Evolutionary conservation across 1,140 invertebrate species (phyloP).

Genomic region (Apis florea): DNA sequence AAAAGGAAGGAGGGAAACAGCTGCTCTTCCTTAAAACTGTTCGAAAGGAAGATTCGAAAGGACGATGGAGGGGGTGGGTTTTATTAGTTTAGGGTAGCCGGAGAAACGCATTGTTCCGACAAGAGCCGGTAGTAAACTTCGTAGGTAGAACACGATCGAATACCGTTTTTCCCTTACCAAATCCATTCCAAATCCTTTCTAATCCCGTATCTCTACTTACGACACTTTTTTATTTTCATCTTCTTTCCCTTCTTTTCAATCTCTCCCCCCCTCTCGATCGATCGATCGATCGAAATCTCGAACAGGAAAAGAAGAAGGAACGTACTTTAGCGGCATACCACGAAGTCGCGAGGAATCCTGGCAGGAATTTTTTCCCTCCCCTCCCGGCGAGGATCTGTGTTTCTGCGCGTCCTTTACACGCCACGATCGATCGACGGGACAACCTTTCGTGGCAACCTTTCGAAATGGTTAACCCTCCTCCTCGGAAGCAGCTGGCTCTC

Average conservation of each 20-base stretch:
- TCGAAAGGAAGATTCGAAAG: conserved; percentile 37
- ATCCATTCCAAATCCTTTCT: not conserved
- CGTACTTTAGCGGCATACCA: conserved; percentile 54
- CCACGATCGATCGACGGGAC: conserved; percentile 57
- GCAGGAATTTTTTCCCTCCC: not conserved
- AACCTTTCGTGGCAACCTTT: conserved; percentile 60
- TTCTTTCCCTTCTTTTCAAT: too few relatives aligned
- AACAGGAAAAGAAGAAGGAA: not conserved
- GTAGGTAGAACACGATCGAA: conserved; percentile 37
- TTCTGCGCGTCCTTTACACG: conserved; percentile 43
- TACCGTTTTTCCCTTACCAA: too few relatives aligned
- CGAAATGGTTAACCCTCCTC: conserved; percentile 59
- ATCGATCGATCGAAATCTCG: too few relatives aligned
- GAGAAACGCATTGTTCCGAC: conserved; percentile 42
- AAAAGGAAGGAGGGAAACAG: conserved; percentile 46
- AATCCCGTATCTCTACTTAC: not conserved
- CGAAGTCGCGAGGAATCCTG: not conserved
- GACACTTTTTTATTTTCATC: too few relatives aligned
- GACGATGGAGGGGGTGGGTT: conserved; percentile 44
- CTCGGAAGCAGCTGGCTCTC: conserved; percentile 63
- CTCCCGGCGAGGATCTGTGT: not conserved
- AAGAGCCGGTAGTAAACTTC: not conserved
- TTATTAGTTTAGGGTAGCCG: conserved; percentile 63
- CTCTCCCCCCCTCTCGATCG: too few relatives aligned
- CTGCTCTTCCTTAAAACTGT: conserved; percentile 60